Base-by-base conservation (phyloP, 92 coral and sea anemone species). In the Zoanthus gigantus region DNA sequence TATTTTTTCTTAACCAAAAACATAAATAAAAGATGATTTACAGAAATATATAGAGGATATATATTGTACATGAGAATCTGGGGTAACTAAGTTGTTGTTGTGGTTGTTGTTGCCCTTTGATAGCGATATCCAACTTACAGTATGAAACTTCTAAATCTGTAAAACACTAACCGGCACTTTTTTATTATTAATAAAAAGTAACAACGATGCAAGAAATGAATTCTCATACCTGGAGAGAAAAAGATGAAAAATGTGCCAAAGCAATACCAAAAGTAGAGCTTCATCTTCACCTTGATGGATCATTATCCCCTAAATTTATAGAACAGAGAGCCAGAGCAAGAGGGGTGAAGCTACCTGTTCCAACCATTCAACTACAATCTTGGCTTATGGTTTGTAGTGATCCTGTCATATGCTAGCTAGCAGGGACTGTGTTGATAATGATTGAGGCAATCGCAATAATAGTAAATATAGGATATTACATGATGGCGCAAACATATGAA, bases 271-370 rank as follows among this genome's bases (percentile, higher is more conserved):
- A 81, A 50, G 67, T 81, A 18, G 85, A 81, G 46, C 76, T 81
- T 66, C 85, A 81, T 47, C 85, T 81, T 46, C 85, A 81, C 30
- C 60, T 81, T 45, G 85, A 81, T 81, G 85, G 85, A 15, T 81
- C 85, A 10, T 23, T 81, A 60, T 65, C 85, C 28, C 85, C 85
- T 42, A 75, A 28, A 29, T 66, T 81, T 29, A 81, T 81, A 65
- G 85, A 75, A 66, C 56, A 81, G 44, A 15, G 60, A 18, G 85
- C 85, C 15, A 66, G 67, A 16, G n/a, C 23, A 23, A 81, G 85
- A 65, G 63, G 75, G 14, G 18, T 81, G 37, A 81, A 66, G 14
- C 47, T 81, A 47, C 85, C 85, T 23, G 85, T 81, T 16, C 61
- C 85, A 1, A 42, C 46, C 7, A 71, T 65, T 42, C 75, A 81